A percentile compares a stretch with the other conserved stretches of the same genome.
Evolutionary conservation across 2,113 vertebrate species (phyloP).

Genomic region (Pterophyllum scalare): DNA sequence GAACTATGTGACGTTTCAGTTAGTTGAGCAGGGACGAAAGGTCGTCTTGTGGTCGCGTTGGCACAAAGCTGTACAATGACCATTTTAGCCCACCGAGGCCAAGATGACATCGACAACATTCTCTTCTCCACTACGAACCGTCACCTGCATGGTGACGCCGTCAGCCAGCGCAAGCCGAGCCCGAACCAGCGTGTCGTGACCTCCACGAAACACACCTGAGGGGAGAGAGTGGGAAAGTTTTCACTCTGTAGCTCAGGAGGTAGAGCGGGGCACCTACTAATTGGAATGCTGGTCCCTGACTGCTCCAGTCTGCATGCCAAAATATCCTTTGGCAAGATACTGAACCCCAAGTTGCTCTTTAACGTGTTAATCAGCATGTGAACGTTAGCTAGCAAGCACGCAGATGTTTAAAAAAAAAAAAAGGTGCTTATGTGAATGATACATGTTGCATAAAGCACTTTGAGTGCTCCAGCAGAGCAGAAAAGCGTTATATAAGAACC

Average conservation of each 20-base stretch:
- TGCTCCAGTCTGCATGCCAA: too few relatives aligned
- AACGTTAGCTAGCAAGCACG: too few relatives aligned
- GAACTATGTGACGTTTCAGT: neutral
- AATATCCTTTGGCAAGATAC: too few relatives aligned
- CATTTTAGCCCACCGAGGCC: constrained; percentile 89
- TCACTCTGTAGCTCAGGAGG: neutral
- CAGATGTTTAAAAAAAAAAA: too few relatives aligned
- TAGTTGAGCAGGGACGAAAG: neutral
- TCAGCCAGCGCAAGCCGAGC: constrained; percentile 92
- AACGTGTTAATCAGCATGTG: too few relatives aligned
- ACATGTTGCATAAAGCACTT: too few relatives aligned
- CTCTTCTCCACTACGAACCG: constrained; percentile 90
- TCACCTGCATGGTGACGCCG: constrained; percentile 98
- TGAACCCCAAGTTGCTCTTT: too few relatives aligned
- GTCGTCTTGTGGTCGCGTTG: neutral
- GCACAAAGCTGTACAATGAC: neutral
- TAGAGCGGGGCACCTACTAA: too few relatives aligned
- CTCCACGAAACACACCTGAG: constrained; percentile 91
- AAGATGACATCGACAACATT: constrained; percentile 91
- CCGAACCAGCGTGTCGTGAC: constrained; percentile 88
- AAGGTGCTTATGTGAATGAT: too few relatives aligned
- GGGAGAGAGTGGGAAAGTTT: neutral
- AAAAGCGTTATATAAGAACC: too few relatives aligned
- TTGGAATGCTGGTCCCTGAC: too few relatives aligned
- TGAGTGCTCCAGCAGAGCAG: too few relatives aligned